Evolutionary conservation across 2,113 vertebrate species (phyloP), one percentile per base, ranked within the genome.

Genomic region (Corydoras sp.): DNA sequence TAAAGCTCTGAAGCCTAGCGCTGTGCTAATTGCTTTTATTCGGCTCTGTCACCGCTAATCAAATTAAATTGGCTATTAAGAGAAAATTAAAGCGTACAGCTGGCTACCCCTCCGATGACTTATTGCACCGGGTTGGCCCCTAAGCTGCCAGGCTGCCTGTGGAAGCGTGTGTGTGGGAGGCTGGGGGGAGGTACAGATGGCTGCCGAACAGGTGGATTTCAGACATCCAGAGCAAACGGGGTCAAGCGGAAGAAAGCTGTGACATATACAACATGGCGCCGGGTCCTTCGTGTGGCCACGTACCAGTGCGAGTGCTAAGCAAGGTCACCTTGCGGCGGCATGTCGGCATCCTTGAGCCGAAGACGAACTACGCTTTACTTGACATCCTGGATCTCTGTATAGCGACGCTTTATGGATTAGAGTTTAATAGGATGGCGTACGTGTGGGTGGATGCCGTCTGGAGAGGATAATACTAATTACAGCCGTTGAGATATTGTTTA

Each of bases 51-150:
- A 66, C 71, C 50, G 71, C 71, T 73, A 73, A 73, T 73, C 71
- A 73, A 73, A 73, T 73, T 73, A 66, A 73, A 73, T 73, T 73
- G 71, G 63, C 71, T 73, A 73, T 73, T 73, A 73, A 73, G 71
- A 73, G 71, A 66, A 30, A 73, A 73, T 66, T 73, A 73, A 73
- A 73, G 51, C 9, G 63, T 73, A 73, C 71, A 73, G 71, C 71
- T 66, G 71, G 63, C 71, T 66, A 66, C 71, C 56, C 71, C 71
- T 73, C 56, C 29, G 66, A 18, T 73, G 71, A 73, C 71, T 73
- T 73, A 73, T 73, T 60, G 71, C 66, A 56, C 56, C 63, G 65
- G 63, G 56, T 60, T 73, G 55, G 63, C 60, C 71, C 71, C 63
- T 66, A 72, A 73, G 58, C 48, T 66, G 63, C 63, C 56, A 66